A percentile compares a stretch with the other conserved stretches of the same genome.
Conservation (phyloP, 2,888 invertebrate species). For the Ormyrus pomaceus region DNA sequence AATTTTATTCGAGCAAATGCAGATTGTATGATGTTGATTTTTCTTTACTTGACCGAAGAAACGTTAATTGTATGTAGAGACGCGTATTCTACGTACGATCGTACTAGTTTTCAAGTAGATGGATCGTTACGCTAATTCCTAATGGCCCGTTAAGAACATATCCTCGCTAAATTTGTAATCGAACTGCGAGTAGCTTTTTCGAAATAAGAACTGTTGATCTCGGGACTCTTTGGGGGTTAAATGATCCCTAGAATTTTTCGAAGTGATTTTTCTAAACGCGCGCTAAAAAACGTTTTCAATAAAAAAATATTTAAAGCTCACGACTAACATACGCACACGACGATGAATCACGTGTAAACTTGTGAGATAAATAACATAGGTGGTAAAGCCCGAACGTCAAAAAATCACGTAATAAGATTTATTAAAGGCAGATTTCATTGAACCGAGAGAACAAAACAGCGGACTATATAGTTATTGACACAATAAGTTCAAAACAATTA, state of each 20-base stretch:
- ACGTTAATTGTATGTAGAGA: slow-evolving; percentile 49
- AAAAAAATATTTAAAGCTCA: slow-evolving; percentile 37
- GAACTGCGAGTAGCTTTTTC: slow-evolving; percentile 55
- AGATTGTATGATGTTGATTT: slow-evolving; percentile 46
- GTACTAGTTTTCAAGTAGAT: slow-evolving; percentile 50
- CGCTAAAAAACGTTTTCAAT: slow-evolving; percentile 49
- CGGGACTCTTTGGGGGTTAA: slow-evolving; percentile 47
- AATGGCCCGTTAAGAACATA: slow-evolving; percentile 55
- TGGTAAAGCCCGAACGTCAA: slow-evolving; percentile 38
- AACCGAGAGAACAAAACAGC: slow-evolving; percentile 12
- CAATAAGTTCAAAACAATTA: slow-evolving; percentile 36
- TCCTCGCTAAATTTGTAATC: slow-evolving; percentile 57
- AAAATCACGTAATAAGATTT: slow-evolving; percentile 36
- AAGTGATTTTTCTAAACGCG: slow-evolving; percentile 56
- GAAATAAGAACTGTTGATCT: slow-evolving; percentile 53
- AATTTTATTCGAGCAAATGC: slow-evolving; percentile 52
- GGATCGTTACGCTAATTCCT: slow-evolving; percentile 53
- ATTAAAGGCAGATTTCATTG: slow-evolving; percentile 27
- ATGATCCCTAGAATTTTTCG: slow-evolving; percentile 52
- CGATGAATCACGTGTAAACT: slow-evolving; percentile 53
- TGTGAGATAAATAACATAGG: slow-evolving; percentile 41
- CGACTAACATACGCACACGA: slow-evolving; percentile 55
- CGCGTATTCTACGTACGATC: slow-evolving; percentile 39
- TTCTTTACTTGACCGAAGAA: slow-evolving; percentile 47
- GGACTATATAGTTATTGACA: slow-evolving; percentile 8